A percentile compares a stretch with the other conserved stretches of the same genome.
These are phyloP conservation scores for Meghimatium bilineatum DNA, from an alignment of 2,888 invertebrate genomes.

Conservation along the genomic window DNA sequence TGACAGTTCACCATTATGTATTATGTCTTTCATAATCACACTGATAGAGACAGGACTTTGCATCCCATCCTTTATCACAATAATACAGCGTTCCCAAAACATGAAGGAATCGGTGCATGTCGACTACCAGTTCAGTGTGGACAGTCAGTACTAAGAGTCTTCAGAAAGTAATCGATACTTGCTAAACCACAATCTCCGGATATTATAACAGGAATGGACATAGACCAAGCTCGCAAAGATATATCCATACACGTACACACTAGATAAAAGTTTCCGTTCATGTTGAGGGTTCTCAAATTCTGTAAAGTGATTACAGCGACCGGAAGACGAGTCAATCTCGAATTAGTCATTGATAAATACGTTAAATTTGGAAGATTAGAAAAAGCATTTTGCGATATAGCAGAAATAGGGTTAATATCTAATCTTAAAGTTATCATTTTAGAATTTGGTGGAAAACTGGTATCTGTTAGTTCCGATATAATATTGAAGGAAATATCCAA, in stretches of 20 bases:
- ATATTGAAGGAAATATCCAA: neutral
- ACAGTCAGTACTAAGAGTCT: neutral
- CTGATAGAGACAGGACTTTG: too few species aligned
- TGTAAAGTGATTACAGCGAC: neutral
- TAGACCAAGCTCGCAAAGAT: neutral
- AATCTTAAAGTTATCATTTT: neutral
- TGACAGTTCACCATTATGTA: too few species aligned
- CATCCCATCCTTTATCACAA: too few species aligned
- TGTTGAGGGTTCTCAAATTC: neutral
- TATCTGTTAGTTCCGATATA: neutral
- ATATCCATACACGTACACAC: slow-evolving; percentile 17
- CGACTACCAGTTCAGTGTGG: neutral
- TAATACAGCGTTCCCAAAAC: too few species aligned
- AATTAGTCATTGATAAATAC: neutral
- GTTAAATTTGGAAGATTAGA: neutral
- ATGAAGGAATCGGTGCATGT: too few species aligned
- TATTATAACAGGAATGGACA: neutral
- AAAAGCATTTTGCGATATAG: neutral
- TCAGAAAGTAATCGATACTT: slow-evolving; percentile 6
- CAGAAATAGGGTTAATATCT: neutral
- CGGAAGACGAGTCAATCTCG: slow-evolving; percentile 10
- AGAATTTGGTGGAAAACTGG: slow-evolving; percentile 5
- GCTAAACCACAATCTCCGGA: neutral
- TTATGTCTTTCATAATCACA: too few species aligned
- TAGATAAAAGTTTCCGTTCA: neutral